Evolutionary conservation across 2,888 invertebrate species (phyloP), one percentile per base, ranked within the genome.

Genomic region (Ennomos erosarius): DNA sequence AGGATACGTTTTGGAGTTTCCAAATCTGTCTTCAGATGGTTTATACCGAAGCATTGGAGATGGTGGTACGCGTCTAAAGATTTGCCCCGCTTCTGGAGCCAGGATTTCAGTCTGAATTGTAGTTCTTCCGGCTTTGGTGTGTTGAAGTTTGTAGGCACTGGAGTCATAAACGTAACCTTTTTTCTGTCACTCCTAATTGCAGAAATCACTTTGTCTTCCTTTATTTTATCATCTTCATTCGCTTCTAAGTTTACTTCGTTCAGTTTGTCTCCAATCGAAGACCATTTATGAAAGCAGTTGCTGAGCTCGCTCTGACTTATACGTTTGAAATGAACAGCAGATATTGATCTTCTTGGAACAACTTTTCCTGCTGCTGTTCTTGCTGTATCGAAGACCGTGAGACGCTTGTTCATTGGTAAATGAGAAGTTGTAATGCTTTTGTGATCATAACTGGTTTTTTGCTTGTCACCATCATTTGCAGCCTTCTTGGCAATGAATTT

Each of bases 21-120:
- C 4, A 43, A 59, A 5, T 73, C 74, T 0, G 73, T 35, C 9
- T 66, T 62, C 1, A 78, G 12, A 0, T 88, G 85, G 43, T 87
- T 76, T 10, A 92, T 67, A 1, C 91, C 93, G 37, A 94, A 94
- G 68, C 93, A 94, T 71, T 93, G 93, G 36, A 94, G 76, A 71
- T 94, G 93, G 10, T 91, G 92, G 68, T 87, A 94, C 0, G 88
- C 82, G 45, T 88, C 82, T 0, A 93, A 46, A 0, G 90, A 85
- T 67, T 93, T 93, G 0, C 93, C 93, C 11, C 85, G 79, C 59
- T 92, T 92, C 42, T 86, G 78, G 8, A 94, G 74, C 94, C 94
- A 94, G 0, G 85, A 79, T 48, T 89, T 88, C 11, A 94, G 71
- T 51, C 88, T 79, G 0, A 76, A 60, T 59, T 88, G 88, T 12